Conservation (phyloP, 2,113 vertebrate genomes). For the Leucoraja erinaceus region DNA sequence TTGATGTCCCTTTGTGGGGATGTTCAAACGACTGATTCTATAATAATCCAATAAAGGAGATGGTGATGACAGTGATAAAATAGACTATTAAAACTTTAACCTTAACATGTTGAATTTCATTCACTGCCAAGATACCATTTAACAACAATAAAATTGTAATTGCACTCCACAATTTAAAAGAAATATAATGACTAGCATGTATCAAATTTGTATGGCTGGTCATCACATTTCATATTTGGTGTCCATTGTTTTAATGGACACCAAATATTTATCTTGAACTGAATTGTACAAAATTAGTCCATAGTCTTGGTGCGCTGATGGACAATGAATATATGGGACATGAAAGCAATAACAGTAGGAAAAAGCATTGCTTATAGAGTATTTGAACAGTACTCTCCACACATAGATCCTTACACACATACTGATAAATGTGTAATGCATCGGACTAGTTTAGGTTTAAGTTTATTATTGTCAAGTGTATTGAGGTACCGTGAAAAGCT, state of each 20-base stretch:
- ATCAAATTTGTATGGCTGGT: neutral
- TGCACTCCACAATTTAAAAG: neutral
- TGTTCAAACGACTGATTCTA: slow-evolving; percentile 27
- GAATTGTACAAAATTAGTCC: neutral
- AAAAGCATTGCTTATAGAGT: neutral
- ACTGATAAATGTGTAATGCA: neutral
- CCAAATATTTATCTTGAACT: too few species aligned
- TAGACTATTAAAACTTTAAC: slow-evolving; percentile 19
- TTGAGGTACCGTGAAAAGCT: too few species aligned
- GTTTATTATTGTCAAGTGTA: too few species aligned
- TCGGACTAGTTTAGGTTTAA: neutral
- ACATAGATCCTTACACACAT: neutral
- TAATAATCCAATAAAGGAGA: slow-evolving; percentile 35
- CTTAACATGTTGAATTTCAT: slow-evolving; percentile 10
- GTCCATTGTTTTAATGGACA: neutral
- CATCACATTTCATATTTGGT: slow-evolving; percentile 6
- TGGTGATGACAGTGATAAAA: slow-evolving; percentile 33
- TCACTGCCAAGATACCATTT: slow-evolving; percentile 10
- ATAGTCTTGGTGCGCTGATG: neutral
- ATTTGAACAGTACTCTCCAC: neutral
- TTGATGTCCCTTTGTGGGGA: slow-evolving; percentile 24
- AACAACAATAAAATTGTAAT: slow-evolving; percentile 22
- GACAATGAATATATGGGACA: neutral
- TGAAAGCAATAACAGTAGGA: neutral
- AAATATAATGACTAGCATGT: slow-evolving; percentile 4